A percentile compares a stretch with the other conserved stretches of the same genome.
Conservation (phyloP, 2,888 invertebrate genomes). For the Eupithecia subfuscata region DNA sequence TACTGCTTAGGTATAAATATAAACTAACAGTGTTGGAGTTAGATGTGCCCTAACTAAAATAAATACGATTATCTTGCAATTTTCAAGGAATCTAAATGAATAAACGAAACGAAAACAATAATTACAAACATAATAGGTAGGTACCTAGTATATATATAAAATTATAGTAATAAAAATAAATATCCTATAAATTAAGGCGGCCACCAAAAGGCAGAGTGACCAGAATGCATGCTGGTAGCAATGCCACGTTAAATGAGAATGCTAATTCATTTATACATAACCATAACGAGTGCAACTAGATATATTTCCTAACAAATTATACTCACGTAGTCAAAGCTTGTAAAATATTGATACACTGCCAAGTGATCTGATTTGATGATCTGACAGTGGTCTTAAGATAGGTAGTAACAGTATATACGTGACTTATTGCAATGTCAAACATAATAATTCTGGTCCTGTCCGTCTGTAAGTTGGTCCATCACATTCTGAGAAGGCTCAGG, state of each 20-base stretch:
- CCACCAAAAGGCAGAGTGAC: background rate
- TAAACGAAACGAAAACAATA: no score
- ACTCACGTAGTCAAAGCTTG: background rate
- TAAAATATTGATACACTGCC: background rate
- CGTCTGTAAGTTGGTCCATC: slow-evolving; percentile 1
- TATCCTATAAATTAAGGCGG: no score
- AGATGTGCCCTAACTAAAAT: background rate
- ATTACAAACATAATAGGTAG: no score
- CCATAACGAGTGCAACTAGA: background rate
- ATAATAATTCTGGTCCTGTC: background rate
- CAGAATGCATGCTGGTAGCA: background rate
- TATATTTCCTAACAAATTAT: background rate
- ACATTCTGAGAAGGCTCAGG: slow-evolving; percentile 21
- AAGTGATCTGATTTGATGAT: background rate
- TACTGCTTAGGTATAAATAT: no score
- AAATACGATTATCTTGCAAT: background rate
- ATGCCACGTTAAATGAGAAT: background rate
- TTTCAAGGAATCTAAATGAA: no score
- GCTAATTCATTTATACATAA: background rate
- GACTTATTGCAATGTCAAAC: background rate
- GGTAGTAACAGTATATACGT: background rate
- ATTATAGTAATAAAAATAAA: no score
- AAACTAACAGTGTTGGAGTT: no score
- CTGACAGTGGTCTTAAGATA: background rate
- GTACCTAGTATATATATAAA: no score